Evolutionary conservation across 2,113 vertebrate species (phyloP).

Genomic region (Tupaia tana): DNA sequence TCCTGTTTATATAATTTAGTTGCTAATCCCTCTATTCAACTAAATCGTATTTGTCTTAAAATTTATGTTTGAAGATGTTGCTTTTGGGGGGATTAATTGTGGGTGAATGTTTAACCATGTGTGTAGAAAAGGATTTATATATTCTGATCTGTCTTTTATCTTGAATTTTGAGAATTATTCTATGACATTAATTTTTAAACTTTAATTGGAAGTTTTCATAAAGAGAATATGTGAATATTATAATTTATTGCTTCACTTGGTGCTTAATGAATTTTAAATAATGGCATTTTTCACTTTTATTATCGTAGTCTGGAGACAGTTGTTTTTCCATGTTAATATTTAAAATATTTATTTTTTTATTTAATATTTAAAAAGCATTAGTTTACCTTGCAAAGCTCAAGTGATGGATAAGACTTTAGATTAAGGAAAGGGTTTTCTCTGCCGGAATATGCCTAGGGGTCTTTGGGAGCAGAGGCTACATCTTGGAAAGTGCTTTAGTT

Average conservation of each 20-base stretch:
- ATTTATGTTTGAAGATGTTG: neutral
- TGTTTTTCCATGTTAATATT: neutral
- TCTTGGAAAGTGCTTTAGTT: neutral
- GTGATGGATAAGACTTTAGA: neutral
- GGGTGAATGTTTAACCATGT: neutral
- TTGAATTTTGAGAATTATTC: slow-evolving; percentile 34
- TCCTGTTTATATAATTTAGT: neutral
- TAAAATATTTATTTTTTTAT: too few species aligned
- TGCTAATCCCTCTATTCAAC: slow-evolving; percentile 48
- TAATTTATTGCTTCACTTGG: slow-evolving; percentile 22
- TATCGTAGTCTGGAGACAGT: neutral
- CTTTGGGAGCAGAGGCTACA: neutral
- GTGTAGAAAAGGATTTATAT: neutral
- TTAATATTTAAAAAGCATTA: neutral
- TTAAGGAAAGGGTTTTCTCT: neutral
- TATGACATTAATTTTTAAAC: neutral
- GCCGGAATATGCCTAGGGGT: neutral
- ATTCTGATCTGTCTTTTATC: slow-evolving; percentile 34
- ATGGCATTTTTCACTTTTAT: neutral
- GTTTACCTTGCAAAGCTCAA: neutral
- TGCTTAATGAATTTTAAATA: neutral
- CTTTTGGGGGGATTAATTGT: slow-evolving; percentile 24
- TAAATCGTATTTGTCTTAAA: neutral
- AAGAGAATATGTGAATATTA: neutral
- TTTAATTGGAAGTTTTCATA: slow-evolving; percentile 12